Base-by-base conservation (phyloP, 1,140 invertebrate genomes). In the Neotoxoptera formosana region DNA sequence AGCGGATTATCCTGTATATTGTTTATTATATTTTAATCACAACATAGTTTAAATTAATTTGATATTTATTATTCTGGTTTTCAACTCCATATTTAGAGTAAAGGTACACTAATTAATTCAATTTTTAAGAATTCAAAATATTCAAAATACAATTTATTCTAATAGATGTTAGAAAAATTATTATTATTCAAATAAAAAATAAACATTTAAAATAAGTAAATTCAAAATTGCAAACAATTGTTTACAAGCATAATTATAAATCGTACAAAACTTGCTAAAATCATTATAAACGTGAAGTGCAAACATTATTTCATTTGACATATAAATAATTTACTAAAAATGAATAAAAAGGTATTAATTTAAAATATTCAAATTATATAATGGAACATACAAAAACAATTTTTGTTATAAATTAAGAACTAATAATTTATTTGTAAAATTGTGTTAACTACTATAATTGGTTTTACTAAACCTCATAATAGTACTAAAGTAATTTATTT, bases 111-210 rank as follows among this genome's bases (percentile, higher is more conserved):
- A 53, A 36, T 89, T 25, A 53, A 53, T 47, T n/a, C 30, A n/a
- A 48, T 25, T 36, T n/a, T n/a, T 30, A 41, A 86, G 23, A 86
- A 86, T 47, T 86, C 3, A 45, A 86, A 86, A 86, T 86, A 23
- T 45, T 41, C 30, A 48, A 88, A 88, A 36, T 36, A 51, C 2
- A 53, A 89, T 90, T 90, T 67, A 60, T 90, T 90, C 89, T 90
- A 90, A 45, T 60, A 67, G 89, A 90, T 67, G 56, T 90, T 67
- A 23, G 20, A 41, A 4, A 41, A 34, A 7, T n/a, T 36, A 48
- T 6, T 84, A n/a, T 36, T 36, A 87, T 86, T n/a, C 4, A 48
- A 30, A 51, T 48, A 30, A 51, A 87, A 47, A 6, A 47, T n/a
- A n/a, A 87, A 87, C 83, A 47, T 53, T 36, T 56, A 90, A 41